phyloP scores from a whole-genome alignment of 2,113 vertebrate genomes.

The Bucco capensis region DNA sequence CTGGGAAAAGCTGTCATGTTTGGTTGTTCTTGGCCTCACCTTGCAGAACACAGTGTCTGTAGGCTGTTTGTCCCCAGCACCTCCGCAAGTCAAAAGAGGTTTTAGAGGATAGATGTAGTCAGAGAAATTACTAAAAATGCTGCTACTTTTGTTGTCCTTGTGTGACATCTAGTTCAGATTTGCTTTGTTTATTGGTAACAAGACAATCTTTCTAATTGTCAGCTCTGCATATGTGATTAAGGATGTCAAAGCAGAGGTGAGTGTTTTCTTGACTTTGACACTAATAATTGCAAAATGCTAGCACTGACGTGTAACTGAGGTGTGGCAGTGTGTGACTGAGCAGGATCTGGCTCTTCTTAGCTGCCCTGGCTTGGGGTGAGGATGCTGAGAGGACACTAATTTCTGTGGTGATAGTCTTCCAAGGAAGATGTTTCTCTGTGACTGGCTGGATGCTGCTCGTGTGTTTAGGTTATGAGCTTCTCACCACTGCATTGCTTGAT shows the following conservation, averaged over 20 bases:
- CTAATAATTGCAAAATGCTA: background rate
- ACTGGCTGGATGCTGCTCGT: rapidly evolving
- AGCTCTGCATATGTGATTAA: background rate
- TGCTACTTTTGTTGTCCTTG: background rate
- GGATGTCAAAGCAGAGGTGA: background rate
- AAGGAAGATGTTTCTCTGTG: background rate
- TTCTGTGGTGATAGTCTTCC: background rate
- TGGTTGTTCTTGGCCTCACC: background rate
- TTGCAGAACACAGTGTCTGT: rapidly evolving
- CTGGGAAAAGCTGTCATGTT: rapidly evolving
- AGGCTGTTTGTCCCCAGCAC: rapidly evolving
- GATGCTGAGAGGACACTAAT: background rate
- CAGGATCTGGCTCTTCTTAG: background rate
- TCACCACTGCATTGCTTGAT: rapidly evolving
- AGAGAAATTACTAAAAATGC: background rate
- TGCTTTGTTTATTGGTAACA: background rate
- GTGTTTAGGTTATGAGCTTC: background rate
- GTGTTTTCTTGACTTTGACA: background rate
- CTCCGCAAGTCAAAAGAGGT: background rate
- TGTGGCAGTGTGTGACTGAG: background rate
- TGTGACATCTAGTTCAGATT: background rate
- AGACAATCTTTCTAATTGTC: background rate
- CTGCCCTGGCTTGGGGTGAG: background rate
- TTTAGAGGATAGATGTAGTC: background rate
- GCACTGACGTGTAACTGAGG: background rate